Evolutionary conservation across 2,888 invertebrate genomes (phyloP).

Genomic region (Andrena hattorfiana): DNA sequence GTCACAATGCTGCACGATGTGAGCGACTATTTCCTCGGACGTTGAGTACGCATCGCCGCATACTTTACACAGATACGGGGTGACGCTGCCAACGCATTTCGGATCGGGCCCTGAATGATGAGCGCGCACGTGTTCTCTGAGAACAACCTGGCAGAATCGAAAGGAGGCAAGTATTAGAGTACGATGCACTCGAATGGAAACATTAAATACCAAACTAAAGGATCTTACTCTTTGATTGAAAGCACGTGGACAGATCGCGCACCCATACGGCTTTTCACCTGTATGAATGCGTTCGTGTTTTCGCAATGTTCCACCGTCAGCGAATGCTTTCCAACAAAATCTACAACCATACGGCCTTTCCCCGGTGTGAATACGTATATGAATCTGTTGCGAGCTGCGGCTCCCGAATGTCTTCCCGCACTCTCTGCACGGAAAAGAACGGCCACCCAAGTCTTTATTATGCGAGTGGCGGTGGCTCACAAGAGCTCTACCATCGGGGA

Average conservation of each 20-base stretch:
- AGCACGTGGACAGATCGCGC: slow-evolving; percentile 94
- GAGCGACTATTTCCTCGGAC: slow-evolving; percentile 92
- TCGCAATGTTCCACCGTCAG: slow-evolving; percentile 93
- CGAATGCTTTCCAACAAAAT: slow-evolving; percentile 95
- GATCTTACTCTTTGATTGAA: slow-evolving; percentile 90
- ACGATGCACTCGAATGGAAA: background rate
- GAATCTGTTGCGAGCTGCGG: slow-evolving; percentile 94
- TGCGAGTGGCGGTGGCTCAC: slow-evolving; percentile 90
- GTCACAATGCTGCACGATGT: slow-evolving; percentile 94
- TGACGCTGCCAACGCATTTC: slow-evolving; percentile 87
- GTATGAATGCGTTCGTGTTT: slow-evolving; percentile 95
- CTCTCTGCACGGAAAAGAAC: slow-evolving; percentile 92
- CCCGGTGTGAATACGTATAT: slow-evolving; percentile 93
- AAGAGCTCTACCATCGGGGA: slow-evolving; percentile 89
- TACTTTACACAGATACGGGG: slow-evolving; percentile 91
- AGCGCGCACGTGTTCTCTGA: slow-evolving; percentile 93
- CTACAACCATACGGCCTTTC: slow-evolving; percentile 94
- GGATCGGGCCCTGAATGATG: slow-evolving; percentile 94
- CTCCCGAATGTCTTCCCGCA: slow-evolving; percentile 95
- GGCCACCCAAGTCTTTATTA: slow-evolving; percentile 86
- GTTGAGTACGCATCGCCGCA: slow-evolving; percentile 90
- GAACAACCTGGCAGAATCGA: slow-evolving; percentile 87
- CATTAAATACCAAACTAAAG: background rate
- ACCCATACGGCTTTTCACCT: slow-evolving; percentile 94
- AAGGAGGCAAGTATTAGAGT: background rate